These are phyloP conservation scores for Callithrix jacchus DNA, from an alignment of 2,113 vertebrate genomes.

Conservation along the genomic window DNA sequence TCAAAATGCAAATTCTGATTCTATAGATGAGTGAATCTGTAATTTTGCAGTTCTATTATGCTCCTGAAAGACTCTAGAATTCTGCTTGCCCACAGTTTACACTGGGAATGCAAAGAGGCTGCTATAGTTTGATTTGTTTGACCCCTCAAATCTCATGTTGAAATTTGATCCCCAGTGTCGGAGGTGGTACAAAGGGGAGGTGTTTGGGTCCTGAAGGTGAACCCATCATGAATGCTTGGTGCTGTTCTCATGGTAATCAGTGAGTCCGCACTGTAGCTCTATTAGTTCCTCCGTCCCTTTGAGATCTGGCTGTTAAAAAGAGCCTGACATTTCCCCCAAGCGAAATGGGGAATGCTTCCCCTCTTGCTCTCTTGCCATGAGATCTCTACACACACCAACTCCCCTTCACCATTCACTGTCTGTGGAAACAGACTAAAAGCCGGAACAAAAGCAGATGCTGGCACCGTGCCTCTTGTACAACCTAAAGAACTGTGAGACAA, in stretches of 20 bases:
- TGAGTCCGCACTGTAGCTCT: background rate
- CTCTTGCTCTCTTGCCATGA: background rate
- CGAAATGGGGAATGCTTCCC: no score
- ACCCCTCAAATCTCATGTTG: background rate
- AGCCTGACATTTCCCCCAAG: background rate
- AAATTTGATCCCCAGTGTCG: background rate
- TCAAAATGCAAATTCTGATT: background rate
- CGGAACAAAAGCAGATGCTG: background rate
- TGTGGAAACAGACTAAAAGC: background rate
- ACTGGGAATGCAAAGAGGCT: background rate
- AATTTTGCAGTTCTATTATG: background rate
- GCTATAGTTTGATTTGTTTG: background rate
- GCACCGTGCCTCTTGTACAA: background rate
- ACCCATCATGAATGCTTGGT: background rate
- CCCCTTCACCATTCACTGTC: background rate
- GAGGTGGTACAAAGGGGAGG: background rate
- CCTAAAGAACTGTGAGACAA: background rate
- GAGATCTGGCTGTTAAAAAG: background rate
- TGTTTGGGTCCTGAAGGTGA: background rate
- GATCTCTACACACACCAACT: background rate
- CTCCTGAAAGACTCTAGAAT: background rate
- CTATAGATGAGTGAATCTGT: background rate
- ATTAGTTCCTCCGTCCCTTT: background rate
- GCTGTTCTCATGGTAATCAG: background rate
- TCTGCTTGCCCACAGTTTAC: background rate